Conservation (phyloP, 2,888 invertebrate species). For the Acleris sparsana region DNA sequence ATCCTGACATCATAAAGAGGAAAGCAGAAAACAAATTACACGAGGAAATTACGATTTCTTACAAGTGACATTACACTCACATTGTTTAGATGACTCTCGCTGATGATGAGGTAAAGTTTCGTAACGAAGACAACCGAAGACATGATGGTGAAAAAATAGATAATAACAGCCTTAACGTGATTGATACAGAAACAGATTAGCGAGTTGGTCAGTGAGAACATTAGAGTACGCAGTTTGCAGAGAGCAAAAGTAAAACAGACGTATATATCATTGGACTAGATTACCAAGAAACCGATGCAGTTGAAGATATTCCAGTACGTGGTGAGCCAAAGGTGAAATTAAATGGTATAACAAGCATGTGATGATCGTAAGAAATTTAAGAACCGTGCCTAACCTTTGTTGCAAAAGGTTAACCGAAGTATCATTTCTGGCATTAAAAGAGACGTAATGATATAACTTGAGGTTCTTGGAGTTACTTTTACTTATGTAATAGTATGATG, state of each 20-base stretch:
- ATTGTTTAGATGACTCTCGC: conserved; percentile 13
- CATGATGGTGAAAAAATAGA: conserved; percentile 5
- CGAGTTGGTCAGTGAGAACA: conserved; percentile 3
- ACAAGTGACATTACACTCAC: conserved; percentile 19
- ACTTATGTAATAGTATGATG: conserved; percentile 44
- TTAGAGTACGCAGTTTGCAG: conserved; percentile 36
- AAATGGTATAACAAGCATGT: conserved; percentile 20
- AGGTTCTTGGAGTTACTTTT: conserved; percentile 42
- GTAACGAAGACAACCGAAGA: conserved; percentile 14
- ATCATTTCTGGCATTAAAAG: conserved; percentile 41
- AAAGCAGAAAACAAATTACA: conserved; percentile 33
- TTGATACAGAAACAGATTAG: conserved; percentile 32
- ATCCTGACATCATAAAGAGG: conserved; percentile 36
- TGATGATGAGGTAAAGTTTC: conserved; percentile 6
- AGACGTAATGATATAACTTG: conserved; percentile 34
- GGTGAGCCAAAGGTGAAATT: conserved; percentile 16
- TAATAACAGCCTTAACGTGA: conserved; percentile 25
- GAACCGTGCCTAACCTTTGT: conserved; percentile 53
- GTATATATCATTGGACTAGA: conserved; percentile 24
- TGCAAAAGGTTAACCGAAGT: conserved; percentile 57
- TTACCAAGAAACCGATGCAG: conserved; percentile 33
- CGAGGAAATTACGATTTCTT: conserved; percentile 32
- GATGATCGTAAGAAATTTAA: conserved; percentile 11
- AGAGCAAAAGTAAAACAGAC: conserved; percentile 43
- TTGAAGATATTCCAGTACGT: conserved; percentile 31